A percentile compares a stretch with the other conserved stretches of the same genome.
Evolutionary conservation across 2,797 vertebrate species (phyloP).

Genomic region (Sebastes hubbsi): DNA sequence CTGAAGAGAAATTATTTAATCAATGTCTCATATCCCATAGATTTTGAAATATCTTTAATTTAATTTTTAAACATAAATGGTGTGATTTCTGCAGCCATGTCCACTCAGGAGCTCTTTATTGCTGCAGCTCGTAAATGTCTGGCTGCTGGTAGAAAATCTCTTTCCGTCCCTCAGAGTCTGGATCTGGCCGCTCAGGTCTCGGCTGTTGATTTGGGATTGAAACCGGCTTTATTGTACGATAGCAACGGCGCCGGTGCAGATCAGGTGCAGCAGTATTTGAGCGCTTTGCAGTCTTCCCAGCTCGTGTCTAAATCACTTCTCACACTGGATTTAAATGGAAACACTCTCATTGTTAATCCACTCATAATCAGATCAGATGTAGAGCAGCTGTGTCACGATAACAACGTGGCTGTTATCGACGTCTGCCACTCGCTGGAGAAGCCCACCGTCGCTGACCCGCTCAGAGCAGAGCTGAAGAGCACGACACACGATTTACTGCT

Average conservation of each 20-base stretch:
- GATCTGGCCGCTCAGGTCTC: constrained; percentile 86
- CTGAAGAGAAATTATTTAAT: background rate
- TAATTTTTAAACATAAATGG: background rate
- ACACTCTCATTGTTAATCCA: constrained; percentile 81
- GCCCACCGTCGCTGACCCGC: constrained; percentile 68
- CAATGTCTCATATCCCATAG: background rate
- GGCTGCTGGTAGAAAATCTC: constrained; percentile 73
- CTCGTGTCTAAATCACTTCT: constrained; percentile 77
- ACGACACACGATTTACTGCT: constrained; percentile 70
- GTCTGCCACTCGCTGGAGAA: constrained; percentile 75
- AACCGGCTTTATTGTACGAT: constrained; percentile 91
- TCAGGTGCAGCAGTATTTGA: constrained; percentile 85
- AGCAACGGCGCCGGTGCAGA: constrained; percentile 73
- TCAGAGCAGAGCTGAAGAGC: constrained; percentile 50
- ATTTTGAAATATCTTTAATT: constrained; percentile 1
- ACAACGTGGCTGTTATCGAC: constrained; percentile 77
- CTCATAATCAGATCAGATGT: constrained; percentile 60
- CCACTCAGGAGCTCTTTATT: constrained; percentile 61
- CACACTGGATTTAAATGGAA: constrained; percentile 80
- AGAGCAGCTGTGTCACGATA: constrained; percentile 56
- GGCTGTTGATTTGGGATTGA: constrained; percentile 87
- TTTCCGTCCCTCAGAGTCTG: constrained; percentile 76
- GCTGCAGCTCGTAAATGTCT: constrained; percentile 73
- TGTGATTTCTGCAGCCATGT: constrained; percentile 44
- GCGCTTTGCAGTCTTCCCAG: constrained; percentile 73